phyloP scores from a whole-genome alignment of 2,113 vertebrate genomes.

The Chaetura pelagica region DNA sequence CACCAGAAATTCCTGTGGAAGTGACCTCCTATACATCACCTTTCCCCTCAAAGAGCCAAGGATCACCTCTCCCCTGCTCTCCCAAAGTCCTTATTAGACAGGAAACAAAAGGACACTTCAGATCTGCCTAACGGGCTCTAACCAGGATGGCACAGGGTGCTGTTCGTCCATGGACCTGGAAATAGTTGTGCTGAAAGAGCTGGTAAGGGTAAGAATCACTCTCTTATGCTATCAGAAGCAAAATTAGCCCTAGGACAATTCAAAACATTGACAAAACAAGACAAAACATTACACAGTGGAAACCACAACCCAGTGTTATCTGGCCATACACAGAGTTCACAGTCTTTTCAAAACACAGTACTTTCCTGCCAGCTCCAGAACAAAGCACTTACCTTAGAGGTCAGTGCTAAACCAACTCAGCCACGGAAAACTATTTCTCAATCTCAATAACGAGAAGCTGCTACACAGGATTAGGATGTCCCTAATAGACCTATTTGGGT shows the following conservation, averaged over 20 bases:
- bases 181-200: background rate
- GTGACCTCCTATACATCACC: accelerated
- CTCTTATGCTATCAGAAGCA: background rate
- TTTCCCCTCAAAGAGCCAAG: background rate
- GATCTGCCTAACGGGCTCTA: background rate
- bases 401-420: background rate
- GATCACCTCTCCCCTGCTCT: background rate
- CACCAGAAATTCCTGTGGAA: background rate
- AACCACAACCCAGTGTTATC: background rate
- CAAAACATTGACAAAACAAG: background rate
- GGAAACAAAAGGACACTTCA: background rate
- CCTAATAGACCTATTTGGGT: background rate
- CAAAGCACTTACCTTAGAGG: background rate
- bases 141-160: background rate
- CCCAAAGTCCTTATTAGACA: background rate
- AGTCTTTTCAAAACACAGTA: background rate
- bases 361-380: background rate
- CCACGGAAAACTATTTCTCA: background rate
- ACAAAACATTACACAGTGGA: background rate
- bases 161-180: background rate
- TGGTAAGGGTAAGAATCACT: background rate
- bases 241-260: background rate
- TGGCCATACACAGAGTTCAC: background rate
- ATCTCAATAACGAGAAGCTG: background rate
- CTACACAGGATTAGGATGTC: background rate